These are phyloP conservation scores for Semnornis frantzii DNA, from an alignment of 2,113 vertebrate genomes.

Conservation along the genomic window DNA sequence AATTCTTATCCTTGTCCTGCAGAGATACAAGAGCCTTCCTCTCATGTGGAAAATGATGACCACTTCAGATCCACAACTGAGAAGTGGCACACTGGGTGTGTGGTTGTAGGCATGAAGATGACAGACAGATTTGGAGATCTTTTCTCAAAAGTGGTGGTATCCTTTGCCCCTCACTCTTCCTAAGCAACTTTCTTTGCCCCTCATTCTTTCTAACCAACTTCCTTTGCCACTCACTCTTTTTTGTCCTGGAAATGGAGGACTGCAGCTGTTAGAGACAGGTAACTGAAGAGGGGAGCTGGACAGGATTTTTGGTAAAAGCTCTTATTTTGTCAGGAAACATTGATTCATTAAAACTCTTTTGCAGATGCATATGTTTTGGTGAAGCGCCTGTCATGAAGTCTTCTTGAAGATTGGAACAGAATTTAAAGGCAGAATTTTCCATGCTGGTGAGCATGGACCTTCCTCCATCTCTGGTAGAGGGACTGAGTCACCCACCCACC, in stretches of 20 bases:
- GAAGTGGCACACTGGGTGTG: neutral
- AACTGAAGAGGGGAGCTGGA: neutral
- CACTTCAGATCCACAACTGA: neutral
- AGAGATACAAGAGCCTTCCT: too few relatives aligned
- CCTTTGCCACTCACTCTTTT: too few relatives aligned
- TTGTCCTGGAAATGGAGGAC: neutral
- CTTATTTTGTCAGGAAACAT: slow-evolving; percentile 26
- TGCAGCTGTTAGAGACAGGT: neutral
- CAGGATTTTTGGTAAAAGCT: slow-evolving; percentile 14
- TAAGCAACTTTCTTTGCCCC: too few relatives aligned
- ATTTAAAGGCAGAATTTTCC: neutral
- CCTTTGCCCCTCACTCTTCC: too few relatives aligned
- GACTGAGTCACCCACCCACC: neutral
- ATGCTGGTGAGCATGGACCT: rapidly evolving
- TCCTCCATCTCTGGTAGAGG: rapidly evolving
- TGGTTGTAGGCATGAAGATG: neutral
- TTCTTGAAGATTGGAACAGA: neutral
- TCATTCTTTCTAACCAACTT: too few relatives aligned
- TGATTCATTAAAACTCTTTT: slow-evolving; percentile 31
- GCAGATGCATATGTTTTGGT: slow-evolving; percentile 24
- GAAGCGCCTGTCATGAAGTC: slow-evolving; percentile 13
- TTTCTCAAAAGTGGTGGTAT: too few relatives aligned
- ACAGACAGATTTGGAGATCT: neutral
- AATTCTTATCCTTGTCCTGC: too few relatives aligned
- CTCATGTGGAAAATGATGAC: neutral